Evolutionary conservation across 2,888 invertebrate species (phyloP), one percentile per base, ranked within the genome.

Genomic region (Spodoptera exigua): DNA sequence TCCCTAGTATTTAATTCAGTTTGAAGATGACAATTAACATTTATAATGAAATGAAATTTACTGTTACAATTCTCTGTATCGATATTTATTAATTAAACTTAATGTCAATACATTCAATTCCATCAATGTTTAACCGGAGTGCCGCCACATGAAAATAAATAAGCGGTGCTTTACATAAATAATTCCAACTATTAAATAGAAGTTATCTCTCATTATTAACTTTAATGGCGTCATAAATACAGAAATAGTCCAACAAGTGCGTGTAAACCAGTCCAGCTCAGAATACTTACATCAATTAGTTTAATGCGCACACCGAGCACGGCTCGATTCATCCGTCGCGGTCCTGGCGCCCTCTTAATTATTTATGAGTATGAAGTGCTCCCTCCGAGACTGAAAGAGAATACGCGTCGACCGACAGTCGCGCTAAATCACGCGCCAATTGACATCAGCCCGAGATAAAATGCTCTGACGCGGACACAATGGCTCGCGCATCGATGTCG

Each of bases 341-440:
- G 54, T 60, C 52, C 61, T 77, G 75, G 76, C 70, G 66, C 63
- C 66, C 66, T 70, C 72, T 75, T 81, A 75, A 81, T 83, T 85
- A 85, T 86, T 83, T 82, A 85, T 80, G 81, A 82, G 74, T 70
- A 75, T 76, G 76, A 74, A 81, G 68, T 69, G 70, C 66, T 74
- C 52, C 65, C 69, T 53, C 63, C 56, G 65, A 66, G 79, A 84
- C 72, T 84, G 88, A 87, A 81, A 83, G 69, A 82, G 84, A 88
- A 87, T 86, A 74, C 78, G 73, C 78, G 77, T 55, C 70, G 52
- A 54, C 37, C 69, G 85, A 82, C 88, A 80, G 70, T 65, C 76
- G 62, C 73, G 76, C 74, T 89, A 85, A 86, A 87, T 89, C 89
- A 87, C 79, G 63, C 74, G 71, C 66, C 74, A 73, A 64, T 69